Conservation (phyloP, 2,888 invertebrate genomes). For the Melolontha melolontha region DNA sequence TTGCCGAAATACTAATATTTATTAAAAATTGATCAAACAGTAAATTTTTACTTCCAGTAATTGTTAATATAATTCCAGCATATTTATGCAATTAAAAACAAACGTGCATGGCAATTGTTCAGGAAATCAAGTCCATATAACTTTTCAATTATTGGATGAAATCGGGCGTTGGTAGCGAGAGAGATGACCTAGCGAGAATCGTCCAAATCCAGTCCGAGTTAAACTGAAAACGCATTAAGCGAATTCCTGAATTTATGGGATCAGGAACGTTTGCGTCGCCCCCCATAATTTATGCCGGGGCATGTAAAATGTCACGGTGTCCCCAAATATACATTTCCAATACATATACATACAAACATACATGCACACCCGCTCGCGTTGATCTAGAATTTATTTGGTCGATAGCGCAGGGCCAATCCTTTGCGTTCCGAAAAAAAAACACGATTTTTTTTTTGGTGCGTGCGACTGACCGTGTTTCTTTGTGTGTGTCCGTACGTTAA, state of each 20-base stretch:
- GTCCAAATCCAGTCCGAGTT: slow-evolving; percentile 38
- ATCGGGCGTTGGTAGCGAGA: neutral
- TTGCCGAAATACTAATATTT: no score
- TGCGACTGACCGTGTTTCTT: no score
- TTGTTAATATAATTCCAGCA: no score
- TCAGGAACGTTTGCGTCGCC: slow-evolving; percentile 39
- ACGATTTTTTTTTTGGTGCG: no score
- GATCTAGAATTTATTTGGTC: slow-evolving; percentile 16
- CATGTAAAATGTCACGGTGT: slow-evolving; percentile 47
- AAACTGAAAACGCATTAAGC: slow-evolving; percentile 57
- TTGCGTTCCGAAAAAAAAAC: no score
- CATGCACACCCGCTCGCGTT: neutral
- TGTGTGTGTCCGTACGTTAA: no score
- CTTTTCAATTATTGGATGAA: slow-evolving; percentile 49
- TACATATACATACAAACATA: slow-evolving; percentile 31
- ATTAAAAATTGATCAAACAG: no score
- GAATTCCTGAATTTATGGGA: slow-evolving; percentile 53
- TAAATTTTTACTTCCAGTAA: no score
- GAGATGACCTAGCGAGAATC: slow-evolving; percentile 38
- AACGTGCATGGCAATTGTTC: slow-evolving; percentile 24
- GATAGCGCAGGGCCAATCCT: slow-evolving; percentile 1
- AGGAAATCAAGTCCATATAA: slow-evolving; percentile 54
- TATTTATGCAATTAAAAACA: neutral
- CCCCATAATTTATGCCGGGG: slow-evolving; percentile 47
- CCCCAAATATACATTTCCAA: slow-evolving; percentile 47